phyloP scores from a whole-genome alignment of 2,113 vertebrate genomes.

The Albula goreensis region DNA sequence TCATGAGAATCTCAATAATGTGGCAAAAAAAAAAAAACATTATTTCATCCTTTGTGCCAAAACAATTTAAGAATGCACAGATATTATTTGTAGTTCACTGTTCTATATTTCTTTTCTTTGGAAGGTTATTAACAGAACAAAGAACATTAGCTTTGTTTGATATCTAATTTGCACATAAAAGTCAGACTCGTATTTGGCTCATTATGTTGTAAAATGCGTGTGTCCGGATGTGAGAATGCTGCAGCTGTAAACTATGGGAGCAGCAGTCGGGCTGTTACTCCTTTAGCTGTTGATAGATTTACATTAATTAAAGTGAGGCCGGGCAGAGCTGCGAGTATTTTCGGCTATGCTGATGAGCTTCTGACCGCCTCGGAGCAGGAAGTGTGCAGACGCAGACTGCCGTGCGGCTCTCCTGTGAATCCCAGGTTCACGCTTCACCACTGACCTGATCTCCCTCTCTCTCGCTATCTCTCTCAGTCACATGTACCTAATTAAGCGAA shows the following conservation, averaged over 20 bases:
- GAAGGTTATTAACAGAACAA: conserved; percentile 60
- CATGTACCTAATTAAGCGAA: background rate
- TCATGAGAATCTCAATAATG: background rate
- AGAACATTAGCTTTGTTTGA: conserved; percentile 45
- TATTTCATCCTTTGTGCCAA: conserved; percentile 22
- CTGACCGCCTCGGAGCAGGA: background rate
- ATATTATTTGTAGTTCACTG: conserved; percentile 39
- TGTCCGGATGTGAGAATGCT: conserved; percentile 30
- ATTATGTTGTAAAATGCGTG: conserved; percentile 56
- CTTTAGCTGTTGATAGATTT: background rate
- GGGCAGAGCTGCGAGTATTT: background rate
- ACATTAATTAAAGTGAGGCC: background rate
- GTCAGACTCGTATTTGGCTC: conserved; percentile 49
- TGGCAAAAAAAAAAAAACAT: background rate
- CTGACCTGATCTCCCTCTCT: background rate
- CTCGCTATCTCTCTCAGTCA: background rate
- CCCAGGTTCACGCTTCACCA: background rate
- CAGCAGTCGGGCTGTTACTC: background rate
- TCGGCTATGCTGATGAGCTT: background rate
- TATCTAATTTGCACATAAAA: conserved; percentile 67
- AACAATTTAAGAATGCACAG: conserved; percentile 41
- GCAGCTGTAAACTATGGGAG: background rate
- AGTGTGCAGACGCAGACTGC: too few relatives aligned
- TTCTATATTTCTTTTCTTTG: conserved; percentile 44
- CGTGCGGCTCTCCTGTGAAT: background rate